These are phyloP conservation scores for Sarcophilus harrisii DNA, from an alignment of 2,797 vertebrate species.

Conservation along the genomic window DNA sequence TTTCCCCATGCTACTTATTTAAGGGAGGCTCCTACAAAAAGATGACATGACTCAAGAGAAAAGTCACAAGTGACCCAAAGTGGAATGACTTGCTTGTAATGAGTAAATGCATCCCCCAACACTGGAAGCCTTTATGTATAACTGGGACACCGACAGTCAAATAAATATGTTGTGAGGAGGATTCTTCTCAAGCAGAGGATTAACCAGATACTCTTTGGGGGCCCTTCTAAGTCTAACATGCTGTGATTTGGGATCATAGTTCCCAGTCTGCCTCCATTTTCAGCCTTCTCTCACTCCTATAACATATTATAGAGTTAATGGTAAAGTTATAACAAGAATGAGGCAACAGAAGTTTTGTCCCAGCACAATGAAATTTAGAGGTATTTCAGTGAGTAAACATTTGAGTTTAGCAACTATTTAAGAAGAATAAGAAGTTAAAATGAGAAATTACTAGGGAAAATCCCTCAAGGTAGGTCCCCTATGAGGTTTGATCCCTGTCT, in stretches of 20 bases:
- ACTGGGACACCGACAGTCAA: not conserved
- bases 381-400: not conserved
- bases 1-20: conserved; percentile 72
- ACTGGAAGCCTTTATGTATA: not conserved
- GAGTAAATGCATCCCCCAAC: not conserved
- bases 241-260: not conserved
- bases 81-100: not conserved
- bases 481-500: not conserved
- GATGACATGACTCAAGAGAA: conserved; percentile 48
- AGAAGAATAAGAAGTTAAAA: not conserved
- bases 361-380: not conserved
- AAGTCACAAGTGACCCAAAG: not conserved
- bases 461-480: not conserved
- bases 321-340: not conserved
- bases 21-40: conserved; percentile 72
- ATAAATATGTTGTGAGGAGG: not conserved
- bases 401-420: not conserved
- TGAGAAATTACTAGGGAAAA: not conserved
- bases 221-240: not conserved
- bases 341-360: not conserved
- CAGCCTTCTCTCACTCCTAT: not conserved
- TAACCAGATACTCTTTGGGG: not conserved
- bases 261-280: not conserved
- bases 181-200: not conserved
- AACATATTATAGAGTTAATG: not conserved